These are phyloP conservation scores for Aphelenchoides avenae DNA, from an alignment of 1,140 invertebrate species.

Conservation along the genomic window DNA sequence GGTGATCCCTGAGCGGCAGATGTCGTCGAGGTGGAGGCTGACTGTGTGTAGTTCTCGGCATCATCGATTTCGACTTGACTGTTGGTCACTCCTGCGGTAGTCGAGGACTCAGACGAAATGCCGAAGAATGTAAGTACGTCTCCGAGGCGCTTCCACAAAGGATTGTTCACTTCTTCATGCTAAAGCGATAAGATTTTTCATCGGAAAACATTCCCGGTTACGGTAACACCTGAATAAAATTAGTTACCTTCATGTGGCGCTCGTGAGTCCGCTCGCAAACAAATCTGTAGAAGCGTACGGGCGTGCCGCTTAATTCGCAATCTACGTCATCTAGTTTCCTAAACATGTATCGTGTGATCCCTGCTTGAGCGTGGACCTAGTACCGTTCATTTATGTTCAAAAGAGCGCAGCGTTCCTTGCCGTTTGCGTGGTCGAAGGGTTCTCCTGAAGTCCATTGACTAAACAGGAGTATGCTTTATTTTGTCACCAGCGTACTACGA, in stretches of 20 bases:
- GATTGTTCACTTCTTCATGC: slow-evolving; percentile 47
- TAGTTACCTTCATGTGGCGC: slow-evolving; percentile 35
- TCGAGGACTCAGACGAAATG: slow-evolving; percentile 23
- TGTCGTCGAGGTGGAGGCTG: not conserved
- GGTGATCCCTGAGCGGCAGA: not conserved
- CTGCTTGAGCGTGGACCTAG: too few species aligned
- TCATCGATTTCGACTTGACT: not conserved
- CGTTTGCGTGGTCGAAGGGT: slow-evolving; percentile 41
- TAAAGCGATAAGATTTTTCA: too few species aligned
- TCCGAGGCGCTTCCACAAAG: slow-evolving; percentile 49
- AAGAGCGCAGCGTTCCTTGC: slow-evolving; percentile 39
- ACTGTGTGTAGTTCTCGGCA: not conserved
- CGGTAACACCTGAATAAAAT: slow-evolving; percentile 1
- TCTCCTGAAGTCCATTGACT: slow-evolving; percentile 33
- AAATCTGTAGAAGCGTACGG: slow-evolving; percentile 29
- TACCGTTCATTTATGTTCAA: slow-evolving; percentile 32
- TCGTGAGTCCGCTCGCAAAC: slow-evolving; percentile 41
- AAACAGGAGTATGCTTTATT: slow-evolving; percentile 1
- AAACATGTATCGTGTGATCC: too few species aligned
- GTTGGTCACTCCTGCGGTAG: not conserved
- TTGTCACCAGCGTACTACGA: slow-evolving; percentile 15
- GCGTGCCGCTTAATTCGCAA: slow-evolving; percentile 31
- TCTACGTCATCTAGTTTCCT: slow-evolving; percentile 36
- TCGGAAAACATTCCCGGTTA: not conserved
- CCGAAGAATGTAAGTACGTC: slow-evolving; percentile 46